Conservation (phyloP, 2,113 vertebrate species). For the Clupea harengus region DNA sequence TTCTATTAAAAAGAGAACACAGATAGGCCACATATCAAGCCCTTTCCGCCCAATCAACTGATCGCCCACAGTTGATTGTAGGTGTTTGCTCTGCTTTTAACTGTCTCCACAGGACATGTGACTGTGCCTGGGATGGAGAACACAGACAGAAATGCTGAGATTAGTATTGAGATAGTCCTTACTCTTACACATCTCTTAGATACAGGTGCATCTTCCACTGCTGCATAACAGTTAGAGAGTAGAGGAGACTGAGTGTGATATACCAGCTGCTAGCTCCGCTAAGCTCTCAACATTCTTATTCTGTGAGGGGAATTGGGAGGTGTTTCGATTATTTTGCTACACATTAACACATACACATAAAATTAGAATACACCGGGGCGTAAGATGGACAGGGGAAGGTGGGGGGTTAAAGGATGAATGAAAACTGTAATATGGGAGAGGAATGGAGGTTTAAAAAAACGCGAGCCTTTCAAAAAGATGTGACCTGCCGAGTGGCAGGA, state of each 20-base stretch:
- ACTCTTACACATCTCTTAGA: background rate
- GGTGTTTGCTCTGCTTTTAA: background rate
- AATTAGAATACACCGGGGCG: slow-evolving; percentile 18
- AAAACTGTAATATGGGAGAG: background rate
- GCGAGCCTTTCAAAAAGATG: background rate
- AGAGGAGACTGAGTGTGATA: background rate
- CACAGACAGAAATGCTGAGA: background rate
- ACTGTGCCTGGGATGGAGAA: background rate
- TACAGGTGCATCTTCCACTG: background rate
- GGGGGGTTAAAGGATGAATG: background rate
- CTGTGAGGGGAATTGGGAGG: background rate
- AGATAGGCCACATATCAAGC: background rate
- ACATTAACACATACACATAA: slow-evolving; percentile 13
- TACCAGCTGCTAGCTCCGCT: background rate
- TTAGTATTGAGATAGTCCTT: background rate
- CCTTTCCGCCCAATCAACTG: background rate
- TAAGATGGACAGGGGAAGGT: slow-evolving; percentile 9
- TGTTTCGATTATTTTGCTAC: background rate
- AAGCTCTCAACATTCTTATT: slow-evolving; percentile 5
- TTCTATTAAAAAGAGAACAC: background rate
- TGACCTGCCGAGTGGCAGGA: background rate
- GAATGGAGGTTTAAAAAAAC: background rate
- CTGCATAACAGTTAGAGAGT: background rate
- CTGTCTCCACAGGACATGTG: background rate
- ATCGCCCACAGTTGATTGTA: background rate